phyloP scores from a whole-genome alignment of 2,113 vertebrate genomes.

The Ceyx melanurus region DNA sequence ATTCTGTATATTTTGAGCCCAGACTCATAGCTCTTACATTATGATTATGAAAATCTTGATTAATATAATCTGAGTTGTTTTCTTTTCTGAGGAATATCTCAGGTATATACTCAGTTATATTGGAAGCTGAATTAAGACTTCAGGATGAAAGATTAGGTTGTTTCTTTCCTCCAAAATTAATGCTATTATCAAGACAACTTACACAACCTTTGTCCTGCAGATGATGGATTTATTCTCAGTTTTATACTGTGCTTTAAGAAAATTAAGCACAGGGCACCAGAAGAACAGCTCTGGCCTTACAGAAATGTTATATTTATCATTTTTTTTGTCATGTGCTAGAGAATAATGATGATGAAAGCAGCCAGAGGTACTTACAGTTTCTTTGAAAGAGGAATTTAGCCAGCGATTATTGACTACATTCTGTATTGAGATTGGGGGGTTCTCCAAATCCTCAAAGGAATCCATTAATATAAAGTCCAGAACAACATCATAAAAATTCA shows the following conservation, averaged over 20 bases:
- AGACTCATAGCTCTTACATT: background rate
- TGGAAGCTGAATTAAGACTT: background rate
- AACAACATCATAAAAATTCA: slow-evolving; percentile 97
- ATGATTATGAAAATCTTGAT: background rate
- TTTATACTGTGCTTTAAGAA: background rate
- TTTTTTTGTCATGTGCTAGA: background rate
- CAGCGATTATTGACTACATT: slow-evolving; percentile 96
- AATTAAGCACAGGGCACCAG: background rate
- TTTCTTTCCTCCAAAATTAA: background rate
- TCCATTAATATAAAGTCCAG: slow-evolving; percentile 98
- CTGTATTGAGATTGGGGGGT: slow-evolving; percentile 94
- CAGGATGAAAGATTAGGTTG: background rate
- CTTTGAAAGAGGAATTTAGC: slow-evolving; percentile 96
- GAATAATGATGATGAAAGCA: background rate
- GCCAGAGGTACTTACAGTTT: slow-evolving; percentile 83
- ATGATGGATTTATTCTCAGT: background rate
- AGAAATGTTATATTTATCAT: background rate
- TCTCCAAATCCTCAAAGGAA: slow-evolving; percentile 98
- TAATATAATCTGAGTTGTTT: background rate
- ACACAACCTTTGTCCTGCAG: background rate
- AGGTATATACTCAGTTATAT: background rate
- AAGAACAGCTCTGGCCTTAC: background rate
- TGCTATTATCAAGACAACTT: background rate
- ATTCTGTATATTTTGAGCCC: background rate
- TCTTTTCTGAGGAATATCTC: background rate